phyloP scores from a whole-genome alignment of 2,113 vertebrate species.

The Ptilorrhoa leucosticta region DNA sequence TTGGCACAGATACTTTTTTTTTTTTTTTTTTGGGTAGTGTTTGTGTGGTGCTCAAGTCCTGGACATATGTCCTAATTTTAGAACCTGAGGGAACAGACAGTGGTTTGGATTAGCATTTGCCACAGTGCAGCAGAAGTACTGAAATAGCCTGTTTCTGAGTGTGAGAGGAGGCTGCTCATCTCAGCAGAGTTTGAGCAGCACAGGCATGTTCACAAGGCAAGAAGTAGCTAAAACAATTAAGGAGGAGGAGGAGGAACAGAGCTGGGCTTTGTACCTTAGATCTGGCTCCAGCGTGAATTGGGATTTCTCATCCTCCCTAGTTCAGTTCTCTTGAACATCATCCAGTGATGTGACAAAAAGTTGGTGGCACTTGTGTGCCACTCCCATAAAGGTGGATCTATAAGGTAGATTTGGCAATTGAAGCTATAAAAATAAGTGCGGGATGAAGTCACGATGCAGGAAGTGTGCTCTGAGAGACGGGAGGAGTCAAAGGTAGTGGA shows the following conservation, averaged over 20 bases:
- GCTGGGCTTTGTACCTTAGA: not conserved
- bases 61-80: not conserved
- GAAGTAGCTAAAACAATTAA: not conserved
- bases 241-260: not conserved
- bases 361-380: not conserved
- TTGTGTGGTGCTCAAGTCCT: not conserved
- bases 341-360: not conserved
- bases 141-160: not conserved
- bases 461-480: not conserved
- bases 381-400: accelerated
- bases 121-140: not conserved
- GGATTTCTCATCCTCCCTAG: not conserved
- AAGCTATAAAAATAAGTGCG: not conserved
- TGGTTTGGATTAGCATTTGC: not conserved
- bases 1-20: not conserved
- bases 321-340: not conserved
- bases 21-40: not conserved
- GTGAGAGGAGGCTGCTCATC: not conserved
- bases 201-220: not conserved
- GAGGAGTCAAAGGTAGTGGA: not conserved
- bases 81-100: not conserved
- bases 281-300: not conserved
- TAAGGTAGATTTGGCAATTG: not conserved
- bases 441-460: not conserved
- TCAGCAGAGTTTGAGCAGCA: not conserved